Conservation (phyloP, 1,140 invertebrate species). For the Sycophila sp. region DNA sequence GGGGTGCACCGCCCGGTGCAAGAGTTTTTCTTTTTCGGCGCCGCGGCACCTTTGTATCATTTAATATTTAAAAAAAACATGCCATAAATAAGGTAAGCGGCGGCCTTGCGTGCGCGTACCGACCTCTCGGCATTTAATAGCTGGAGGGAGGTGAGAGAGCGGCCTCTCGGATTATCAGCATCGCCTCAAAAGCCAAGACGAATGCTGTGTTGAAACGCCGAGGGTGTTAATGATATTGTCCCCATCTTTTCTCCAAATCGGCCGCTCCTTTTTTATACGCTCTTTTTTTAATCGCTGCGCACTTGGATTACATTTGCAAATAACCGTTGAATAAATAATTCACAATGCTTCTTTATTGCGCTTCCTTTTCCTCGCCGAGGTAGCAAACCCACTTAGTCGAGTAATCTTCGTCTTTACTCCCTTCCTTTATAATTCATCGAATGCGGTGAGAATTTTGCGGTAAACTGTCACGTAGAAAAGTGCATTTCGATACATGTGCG, state of each 20-base stretch:
- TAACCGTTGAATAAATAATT: no score
- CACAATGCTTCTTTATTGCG: no score
- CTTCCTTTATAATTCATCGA: no score
- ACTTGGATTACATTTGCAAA: no score
- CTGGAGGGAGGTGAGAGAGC: constrained; percentile 47
- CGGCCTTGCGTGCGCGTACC: constrained; percentile 46
- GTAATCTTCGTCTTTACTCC: no score
- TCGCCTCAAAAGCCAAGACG: constrained; percentile 57
- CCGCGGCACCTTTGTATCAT: constrained; percentile 59
- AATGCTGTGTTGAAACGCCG: constrained; percentile 64
- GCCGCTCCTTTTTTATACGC: neutral
- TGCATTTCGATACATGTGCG: no score
- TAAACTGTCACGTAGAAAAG: no score
- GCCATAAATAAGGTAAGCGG: constrained; percentile 63
- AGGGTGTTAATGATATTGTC: constrained; percentile 63
- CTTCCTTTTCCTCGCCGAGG: no score
- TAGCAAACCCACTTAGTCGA: no score
- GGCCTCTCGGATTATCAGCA: constrained; percentile 54
- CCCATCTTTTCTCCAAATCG: neutral
- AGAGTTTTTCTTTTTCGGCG: neutral
- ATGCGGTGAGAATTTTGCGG: no score
- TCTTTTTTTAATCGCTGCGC: neutral
- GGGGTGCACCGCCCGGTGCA: neutral
- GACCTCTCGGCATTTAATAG: no score
- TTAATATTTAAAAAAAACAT: constrained; percentile 69